Base-by-base conservation (phyloP, 2,797 vertebrate genomes). In the Malurus splendens region DNA sequence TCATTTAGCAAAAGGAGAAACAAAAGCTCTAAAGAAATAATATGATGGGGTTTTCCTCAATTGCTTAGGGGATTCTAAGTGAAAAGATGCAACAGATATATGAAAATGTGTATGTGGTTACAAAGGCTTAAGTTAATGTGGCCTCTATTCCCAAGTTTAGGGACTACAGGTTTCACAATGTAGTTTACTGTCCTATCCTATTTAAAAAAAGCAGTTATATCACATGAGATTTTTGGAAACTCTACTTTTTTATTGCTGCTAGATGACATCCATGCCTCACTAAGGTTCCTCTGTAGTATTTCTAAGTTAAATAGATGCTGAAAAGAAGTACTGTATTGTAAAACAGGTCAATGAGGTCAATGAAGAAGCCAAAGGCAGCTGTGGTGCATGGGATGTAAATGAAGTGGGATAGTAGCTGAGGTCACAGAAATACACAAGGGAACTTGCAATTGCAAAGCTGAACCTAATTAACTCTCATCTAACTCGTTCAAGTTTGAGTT, bases 401-500 rank as follows among this genome's bases (percentile, higher is more conserved):
- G 78, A 86, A 94, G 60, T 56, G 45, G 87, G 17, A 2, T 45
- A 33, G 57, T 76, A 84, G 67, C 54, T 86, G 84, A 90, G 44
- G 47, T 87, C 85, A 52, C 85, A 42, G 87, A 81, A 93, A 74
- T 65, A 77, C 80, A 75, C 84, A 68, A 64, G 76, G 44, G 39
- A 89, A 68, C 33, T 89, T 82, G 27, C 19, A 85, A 7, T 93
- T 93, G 39, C 65, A 52, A 72, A 90, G 36, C 62, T 85, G 76
- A 89, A 90, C 76, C 85, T 85, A 90, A 87, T 93, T 90, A 75
- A 61, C 65, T 87, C 67, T 79, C 33, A 2, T 94, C 57, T 70
- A 72, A 82, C 39, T 89, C 57, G 15, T 92, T 75, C 70, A 30
- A 75, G 25, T 81, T 81, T 45, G 56, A 24, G 6, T 91, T 87